Evolutionary conservation across 2,797 vertebrate species (phyloP).

Genomic region (Dermochelys coriacea): DNA sequence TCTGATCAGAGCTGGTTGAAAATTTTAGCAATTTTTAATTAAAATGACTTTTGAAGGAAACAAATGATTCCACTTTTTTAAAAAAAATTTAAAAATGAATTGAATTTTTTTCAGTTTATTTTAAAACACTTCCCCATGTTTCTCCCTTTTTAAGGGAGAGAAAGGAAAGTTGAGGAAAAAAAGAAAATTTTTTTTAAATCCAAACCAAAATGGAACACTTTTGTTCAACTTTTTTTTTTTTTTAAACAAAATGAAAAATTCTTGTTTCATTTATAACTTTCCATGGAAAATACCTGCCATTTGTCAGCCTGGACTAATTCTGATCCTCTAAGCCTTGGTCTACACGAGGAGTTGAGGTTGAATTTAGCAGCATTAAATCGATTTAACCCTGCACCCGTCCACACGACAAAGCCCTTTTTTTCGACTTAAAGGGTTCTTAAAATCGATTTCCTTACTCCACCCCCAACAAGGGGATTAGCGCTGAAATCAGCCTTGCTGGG

Average conservation of each 20-base stretch:
- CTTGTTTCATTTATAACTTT: background rate
- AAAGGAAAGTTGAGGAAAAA: background rate
- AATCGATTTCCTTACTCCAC: too few relatives aligned
- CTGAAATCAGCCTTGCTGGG: too few relatives aligned
- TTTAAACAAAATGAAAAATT: background rate
- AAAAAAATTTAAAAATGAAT: background rate
- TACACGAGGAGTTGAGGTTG: too few relatives aligned
- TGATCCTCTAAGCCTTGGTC: background rate
- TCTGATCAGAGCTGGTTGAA: background rate
- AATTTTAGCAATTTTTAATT: background rate
- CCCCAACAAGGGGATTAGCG: too few relatives aligned
- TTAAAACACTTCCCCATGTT: background rate
- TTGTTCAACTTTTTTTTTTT: background rate
- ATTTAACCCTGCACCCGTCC: too few relatives aligned
- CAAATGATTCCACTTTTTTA: background rate
- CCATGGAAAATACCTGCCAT: background rate
- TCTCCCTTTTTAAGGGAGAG: background rate
- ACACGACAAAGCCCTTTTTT: too few relatives aligned
- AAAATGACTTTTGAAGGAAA: background rate
- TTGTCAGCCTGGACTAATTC: background rate
- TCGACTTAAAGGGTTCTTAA: too few relatives aligned
- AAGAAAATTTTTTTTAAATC: background rate
- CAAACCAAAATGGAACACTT: background rate
- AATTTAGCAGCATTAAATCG: too few relatives aligned
- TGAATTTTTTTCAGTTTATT: background rate